A percentile compares a stretch with the other conserved stretches of the same genome.
These are phyloP conservation scores for Calcarius ornatus DNA, from an alignment of 2,113 vertebrate species.

Conservation along the genomic window DNA sequence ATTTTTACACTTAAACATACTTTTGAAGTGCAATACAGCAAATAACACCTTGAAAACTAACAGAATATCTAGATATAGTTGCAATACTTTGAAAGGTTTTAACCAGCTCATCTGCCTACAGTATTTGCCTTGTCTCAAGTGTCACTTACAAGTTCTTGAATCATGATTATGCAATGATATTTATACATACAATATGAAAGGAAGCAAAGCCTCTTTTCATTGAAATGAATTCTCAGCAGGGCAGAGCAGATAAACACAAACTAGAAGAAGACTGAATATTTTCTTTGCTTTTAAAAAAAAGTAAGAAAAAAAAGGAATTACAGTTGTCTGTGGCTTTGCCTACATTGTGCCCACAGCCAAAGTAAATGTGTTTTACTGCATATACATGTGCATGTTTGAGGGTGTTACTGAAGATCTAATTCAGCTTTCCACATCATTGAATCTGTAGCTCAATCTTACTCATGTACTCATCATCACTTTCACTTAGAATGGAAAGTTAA, in stretches of 20 bases:
- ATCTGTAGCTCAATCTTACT: constrained; percentile 22
- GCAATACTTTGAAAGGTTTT: background rate
- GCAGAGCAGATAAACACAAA: background rate
- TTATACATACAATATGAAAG: constrained; percentile 9
- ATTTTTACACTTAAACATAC: background rate
- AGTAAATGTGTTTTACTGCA: background rate
- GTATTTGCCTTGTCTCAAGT: background rate
- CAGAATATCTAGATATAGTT: background rate
- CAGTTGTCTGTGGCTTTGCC: background rate
- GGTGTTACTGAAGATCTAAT: constrained; percentile 28
- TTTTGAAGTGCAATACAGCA: background rate
- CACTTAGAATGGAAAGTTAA: constrained; percentile 37
- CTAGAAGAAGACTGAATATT: background rate
- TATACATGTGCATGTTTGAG: background rate
- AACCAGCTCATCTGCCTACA: background rate
- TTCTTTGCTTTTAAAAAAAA: background rate
- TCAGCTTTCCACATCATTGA: constrained; percentile 20
- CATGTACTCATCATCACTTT: background rate
- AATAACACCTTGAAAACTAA: background rate
- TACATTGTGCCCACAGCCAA: background rate
- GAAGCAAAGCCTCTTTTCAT: background rate
- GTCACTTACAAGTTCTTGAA: background rate
- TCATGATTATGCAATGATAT: background rate
- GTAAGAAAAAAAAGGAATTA: background rate
- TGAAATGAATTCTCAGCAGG: background rate